phyloP scores from a whole-genome alignment of 2,113 vertebrate species.

The Lepus timidus region DNA sequence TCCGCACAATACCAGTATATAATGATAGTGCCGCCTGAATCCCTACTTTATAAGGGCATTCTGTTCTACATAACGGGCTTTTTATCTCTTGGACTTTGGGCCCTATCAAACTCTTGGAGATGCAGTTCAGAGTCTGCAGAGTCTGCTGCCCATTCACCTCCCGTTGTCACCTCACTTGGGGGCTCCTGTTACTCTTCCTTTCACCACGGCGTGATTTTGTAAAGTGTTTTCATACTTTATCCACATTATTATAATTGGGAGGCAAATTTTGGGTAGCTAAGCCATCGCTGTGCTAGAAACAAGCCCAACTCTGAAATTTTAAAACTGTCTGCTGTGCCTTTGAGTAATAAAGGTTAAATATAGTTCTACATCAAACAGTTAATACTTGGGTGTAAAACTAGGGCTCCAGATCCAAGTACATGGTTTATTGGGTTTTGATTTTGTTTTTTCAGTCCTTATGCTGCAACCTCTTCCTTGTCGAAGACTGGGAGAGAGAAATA shows the following conservation, averaged over 20 bases:
- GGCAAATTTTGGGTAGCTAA: background rate
- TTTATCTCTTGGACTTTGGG: background rate
- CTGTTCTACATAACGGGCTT: background rate
- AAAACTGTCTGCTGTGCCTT: background rate
- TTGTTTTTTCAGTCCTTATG: background rate
- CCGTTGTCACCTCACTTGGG: background rate
- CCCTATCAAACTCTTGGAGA: background rate
- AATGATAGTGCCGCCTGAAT: background rate
- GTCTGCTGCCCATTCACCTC: background rate
- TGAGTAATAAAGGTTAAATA: conserved; percentile 15
- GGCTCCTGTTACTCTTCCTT: background rate
- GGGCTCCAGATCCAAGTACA: background rate
- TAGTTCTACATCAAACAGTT: background rate
- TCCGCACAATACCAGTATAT: background rate
- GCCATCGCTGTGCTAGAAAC: background rate
- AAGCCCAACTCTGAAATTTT: background rate
- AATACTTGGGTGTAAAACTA: conserved; percentile 15
- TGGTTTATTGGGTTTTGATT: background rate
- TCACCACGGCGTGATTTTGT: background rate
- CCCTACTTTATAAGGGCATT: background rate
- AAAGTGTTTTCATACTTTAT: conserved; percentile 4
- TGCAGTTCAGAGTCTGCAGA: background rate
- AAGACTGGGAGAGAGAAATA: background rate
- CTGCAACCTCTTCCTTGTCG: background rate
- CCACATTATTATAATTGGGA: background rate